Percentiles rank a stretch among this genome's conserved stretches.
phyloP scores from a whole-genome alignment of 2,113 vertebrate genomes.

The Furnarius figulus region DNA sequence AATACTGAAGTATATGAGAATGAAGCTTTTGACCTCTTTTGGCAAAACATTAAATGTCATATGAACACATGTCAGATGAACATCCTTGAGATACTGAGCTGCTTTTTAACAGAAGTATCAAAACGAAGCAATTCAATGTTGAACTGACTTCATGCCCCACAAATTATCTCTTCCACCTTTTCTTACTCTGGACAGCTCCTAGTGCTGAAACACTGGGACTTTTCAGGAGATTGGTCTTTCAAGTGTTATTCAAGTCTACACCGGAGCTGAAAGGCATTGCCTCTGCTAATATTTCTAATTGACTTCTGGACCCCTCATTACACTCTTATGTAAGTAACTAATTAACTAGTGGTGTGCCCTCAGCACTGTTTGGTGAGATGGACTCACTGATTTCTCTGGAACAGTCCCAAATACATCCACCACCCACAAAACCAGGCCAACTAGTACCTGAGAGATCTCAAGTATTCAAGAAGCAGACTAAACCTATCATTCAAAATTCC shows the following conservation, averaged over 20 bases:
- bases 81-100: background rate
- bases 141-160: background rate
- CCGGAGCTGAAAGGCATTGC: background rate
- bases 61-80: fast-evolving
- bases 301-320: background rate
- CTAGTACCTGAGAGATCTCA: background rate
- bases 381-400: background rate
- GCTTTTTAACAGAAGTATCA: background rate
- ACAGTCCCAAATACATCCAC: background rate
- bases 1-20: background rate
- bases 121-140: background rate
- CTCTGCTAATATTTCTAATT: background rate
- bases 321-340: background rate
- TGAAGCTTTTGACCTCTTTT: background rate
- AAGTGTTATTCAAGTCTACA: background rate
- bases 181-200: background rate
- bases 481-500: background rate
- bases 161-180: background rate
- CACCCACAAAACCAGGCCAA: background rate
- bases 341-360: background rate
- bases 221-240: background rate
- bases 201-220: background rate
- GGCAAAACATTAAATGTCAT: background rate
- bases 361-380: background rate
- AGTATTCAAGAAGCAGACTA: background rate